Evolutionary conservation across 2,113 vertebrate genomes (phyloP).

Genomic region (Gymnocephalus cernua): DNA sequence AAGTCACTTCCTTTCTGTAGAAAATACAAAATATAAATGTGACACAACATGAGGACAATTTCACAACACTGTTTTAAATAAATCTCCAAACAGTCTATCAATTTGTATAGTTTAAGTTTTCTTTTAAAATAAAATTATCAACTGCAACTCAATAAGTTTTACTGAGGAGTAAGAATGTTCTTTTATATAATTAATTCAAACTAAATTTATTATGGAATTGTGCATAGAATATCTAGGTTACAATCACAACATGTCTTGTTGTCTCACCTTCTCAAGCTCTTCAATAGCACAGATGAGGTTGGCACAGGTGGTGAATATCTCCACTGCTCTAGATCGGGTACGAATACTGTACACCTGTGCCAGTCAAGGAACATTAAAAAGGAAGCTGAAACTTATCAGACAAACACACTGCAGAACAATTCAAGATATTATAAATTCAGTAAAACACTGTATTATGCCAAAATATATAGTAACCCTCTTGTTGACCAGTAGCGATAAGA

Average conservation of each 20-base stretch:
- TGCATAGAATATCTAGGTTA: not conserved
- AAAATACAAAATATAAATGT: not conserved
- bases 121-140: not conserved
- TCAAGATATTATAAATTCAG: not conserved
- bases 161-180: not conserved
- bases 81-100: not conserved
- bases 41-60: not conserved
- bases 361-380: not conserved
- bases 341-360: slow-evolving; percentile 95
- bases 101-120: not conserved
- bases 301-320: slow-evolving; percentile 99
- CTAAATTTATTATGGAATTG: not conserved
- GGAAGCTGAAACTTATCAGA: not conserved
- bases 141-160: not conserved
- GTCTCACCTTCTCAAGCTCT: slow-evolving; percentile 93
- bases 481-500: not conserved
- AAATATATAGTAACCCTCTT: not conserved
- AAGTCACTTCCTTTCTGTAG: not conserved
- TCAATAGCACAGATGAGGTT: slow-evolving; percentile 99
- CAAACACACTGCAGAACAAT: not conserved
- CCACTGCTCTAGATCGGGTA: slow-evolving; percentile 94
- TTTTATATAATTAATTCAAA: not conserved
- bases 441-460: not conserved
- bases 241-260: not conserved
- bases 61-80: not conserved